Base-by-base conservation (phyloP, 2,888 invertebrate genomes). In the Spicauda simplicius region DNA sequence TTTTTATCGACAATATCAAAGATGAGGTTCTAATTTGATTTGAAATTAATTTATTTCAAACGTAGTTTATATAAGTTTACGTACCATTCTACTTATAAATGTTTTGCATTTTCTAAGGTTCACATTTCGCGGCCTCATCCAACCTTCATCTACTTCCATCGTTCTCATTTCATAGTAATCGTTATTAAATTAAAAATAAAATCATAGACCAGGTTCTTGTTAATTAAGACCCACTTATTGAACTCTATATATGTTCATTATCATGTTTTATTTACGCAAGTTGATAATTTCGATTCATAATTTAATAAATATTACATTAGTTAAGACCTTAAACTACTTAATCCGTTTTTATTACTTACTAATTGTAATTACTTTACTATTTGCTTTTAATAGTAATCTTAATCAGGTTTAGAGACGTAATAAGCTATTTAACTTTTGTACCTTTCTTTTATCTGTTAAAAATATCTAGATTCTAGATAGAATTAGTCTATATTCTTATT, bases 141-240 rank as follows among this genome's bases (percentile, higher is more conserved):
- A 60, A 60, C 59, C 50, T 60, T 48, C 48, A 16, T 59, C 25
- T 16, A 50, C 18, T 60, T 50, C n/a, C 53, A 33, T 10, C 37
- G 61, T 19, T 61, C 61, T n/a, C 53, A 37, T 53, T 61, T 37
- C 61, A 53, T 61, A 19, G n/a, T 37, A 33, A 53, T 53, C 4
- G 33, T 61, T 53, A 30, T 25, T 59, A 20, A n/a, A 61, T 61
- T 61, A 61, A 59, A 60, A 12, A 50, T 60, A 52, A n/a, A 20
- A n/a, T 14, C 48, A n/a, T 14, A 11, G 45, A 48, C 12, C 45
- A 53, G 3, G 33, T 52, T 60, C 60, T 45, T 57, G 25, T 25
- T 25, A 45, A 57, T 20, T 45, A 45, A 45, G 12, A 10, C 8
- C 33, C 16, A 16, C 33, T 33, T 33, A 33, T 33, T 25, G 16